Evolutionary conservation across 2,113 vertebrate species (phyloP).

Genomic region (Daboia siamensis): DNA sequence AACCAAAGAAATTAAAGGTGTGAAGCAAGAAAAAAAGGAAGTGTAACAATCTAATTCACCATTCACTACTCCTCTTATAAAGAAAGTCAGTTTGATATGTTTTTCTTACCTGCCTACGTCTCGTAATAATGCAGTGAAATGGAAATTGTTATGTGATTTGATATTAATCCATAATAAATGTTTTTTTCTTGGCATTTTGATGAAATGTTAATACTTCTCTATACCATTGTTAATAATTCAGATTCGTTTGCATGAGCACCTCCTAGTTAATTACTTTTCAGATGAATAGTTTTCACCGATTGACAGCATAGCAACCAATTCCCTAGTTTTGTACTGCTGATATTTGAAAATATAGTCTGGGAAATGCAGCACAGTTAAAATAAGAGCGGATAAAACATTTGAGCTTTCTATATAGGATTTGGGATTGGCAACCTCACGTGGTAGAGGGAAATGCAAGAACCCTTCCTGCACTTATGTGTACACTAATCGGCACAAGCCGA

Average conservation of each 20-base stretch:
- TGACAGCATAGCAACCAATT: background rate
- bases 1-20: background rate
- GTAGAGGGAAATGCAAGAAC: conserved; percentile 94
- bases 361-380: background rate
- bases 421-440: conserved; percentile 91
- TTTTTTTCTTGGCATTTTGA: background rate
- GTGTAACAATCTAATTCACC: background rate
- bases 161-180: conserved; percentile 9
- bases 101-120: background rate
- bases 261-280: background rate
- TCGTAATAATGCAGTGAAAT: conserved; percentile 12
- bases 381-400: conserved; percentile 1
- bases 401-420: conserved; percentile 76
- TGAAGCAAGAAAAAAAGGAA: background rate
- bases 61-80: background rate
- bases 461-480: conserved; percentile 89
- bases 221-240: background rate
- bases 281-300: background rate
- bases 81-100: background rate
- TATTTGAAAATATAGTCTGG: background rate
- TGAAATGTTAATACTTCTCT: background rate
- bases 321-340: background rate
- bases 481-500: conserved; percentile 95
- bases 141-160: background rate
- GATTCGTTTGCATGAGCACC: background rate